These are phyloP conservation scores for Pomatorhinus ruficollis DNA, from an alignment of 2,113 vertebrate species.

Conservation along the genomic window DNA sequence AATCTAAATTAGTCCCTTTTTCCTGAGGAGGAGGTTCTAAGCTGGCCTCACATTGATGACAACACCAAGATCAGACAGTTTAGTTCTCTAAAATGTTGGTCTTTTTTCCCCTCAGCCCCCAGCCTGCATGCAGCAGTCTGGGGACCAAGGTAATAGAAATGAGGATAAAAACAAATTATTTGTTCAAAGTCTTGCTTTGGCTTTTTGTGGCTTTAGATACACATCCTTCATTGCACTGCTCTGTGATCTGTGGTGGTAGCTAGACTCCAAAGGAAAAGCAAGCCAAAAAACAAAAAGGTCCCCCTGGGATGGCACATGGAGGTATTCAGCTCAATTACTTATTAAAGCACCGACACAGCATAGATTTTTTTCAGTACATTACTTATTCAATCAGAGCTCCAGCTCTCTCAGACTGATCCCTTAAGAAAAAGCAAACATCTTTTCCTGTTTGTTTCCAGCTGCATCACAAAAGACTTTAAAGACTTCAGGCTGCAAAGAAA, in stretches of 20 bases:
- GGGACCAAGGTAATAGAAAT: background rate
- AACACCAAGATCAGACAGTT: background rate
- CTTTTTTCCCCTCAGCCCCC: background rate
- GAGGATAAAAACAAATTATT: background rate
- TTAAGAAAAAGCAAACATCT: constrained; percentile 60
- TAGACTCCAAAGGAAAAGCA: constrained; percentile 14
- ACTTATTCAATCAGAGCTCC: constrained; percentile 54
- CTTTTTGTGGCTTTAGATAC: constrained; percentile 10
- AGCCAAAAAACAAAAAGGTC: constrained; percentile 48
- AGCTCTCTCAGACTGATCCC: constrained; percentile 43
- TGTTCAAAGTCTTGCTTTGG: background rate
- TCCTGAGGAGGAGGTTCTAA: background rate
- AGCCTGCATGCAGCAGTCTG: background rate
- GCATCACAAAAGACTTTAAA: constrained; percentile 57
- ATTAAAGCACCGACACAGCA: constrained; percentile 37
- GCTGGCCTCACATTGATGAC: background rate
- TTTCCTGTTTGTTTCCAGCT: constrained; percentile 55
- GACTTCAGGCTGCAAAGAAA: constrained; percentile 49
- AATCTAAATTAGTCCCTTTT: background rate
- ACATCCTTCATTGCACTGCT: background rate
- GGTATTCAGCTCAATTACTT: constrained; percentile 37
- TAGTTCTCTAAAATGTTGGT: background rate
- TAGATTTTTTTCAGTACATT: constrained; percentile 42
- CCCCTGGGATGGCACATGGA: background rate
- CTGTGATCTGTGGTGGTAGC: constrained; percentile 23